Base-by-base conservation (phyloP, 2,797 vertebrate genomes). In the Chelonia mydas region DNA sequence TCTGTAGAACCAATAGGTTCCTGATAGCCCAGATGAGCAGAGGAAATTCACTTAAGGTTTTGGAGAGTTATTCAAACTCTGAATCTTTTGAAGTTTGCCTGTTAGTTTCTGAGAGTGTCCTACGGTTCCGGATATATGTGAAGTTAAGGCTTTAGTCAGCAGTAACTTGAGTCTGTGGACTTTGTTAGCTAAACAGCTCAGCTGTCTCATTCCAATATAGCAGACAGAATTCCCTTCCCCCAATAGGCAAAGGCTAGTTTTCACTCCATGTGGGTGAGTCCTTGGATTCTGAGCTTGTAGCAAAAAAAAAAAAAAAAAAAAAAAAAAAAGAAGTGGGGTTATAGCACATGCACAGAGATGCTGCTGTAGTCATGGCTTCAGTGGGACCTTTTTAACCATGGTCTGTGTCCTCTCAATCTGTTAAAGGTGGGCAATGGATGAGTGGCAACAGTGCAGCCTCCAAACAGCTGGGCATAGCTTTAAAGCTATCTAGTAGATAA, bases 281-380 rank as follows among this genome's bases (percentile, higher is more conserved):
- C n/a, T 80, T 87, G 80, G 92, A 90, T 86, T 76, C 65, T 45
- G 13, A 94, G 41, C 47, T 92, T 33, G 28, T 61, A 61, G 59
- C 33, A 68, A n/a, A 68, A 28, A n/a, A 37, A 2, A 49, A 49
- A 49, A 49, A 49, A n/a, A n/a, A n/a, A n/a, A n/a, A n/a, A 49
- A 11, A 21, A n/a, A 19, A 27, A n/a, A 21, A 5, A 68, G 37
- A 19, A 10, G 33, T 37, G 61, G 16, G n/a, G n/a, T 68, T 68
- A 68, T 37, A 37, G 33, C 13, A 45, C 25, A 27, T 50, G 21
- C 47, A 49, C 37, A 47, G 83, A 80, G 50, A 76, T 76, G 41
- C 45, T 3, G 11, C 28, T 83, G 53, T 19, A 55, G 10, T 37
- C 1, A 2, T 0, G 23, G 41, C 12, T 76, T 76, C 72, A 45